Evolutionary conservation across 2,113 vertebrate genomes (phyloP), one percentile per base, ranked within the genome.

Genomic region (Phasianus colchicus): DNA sequence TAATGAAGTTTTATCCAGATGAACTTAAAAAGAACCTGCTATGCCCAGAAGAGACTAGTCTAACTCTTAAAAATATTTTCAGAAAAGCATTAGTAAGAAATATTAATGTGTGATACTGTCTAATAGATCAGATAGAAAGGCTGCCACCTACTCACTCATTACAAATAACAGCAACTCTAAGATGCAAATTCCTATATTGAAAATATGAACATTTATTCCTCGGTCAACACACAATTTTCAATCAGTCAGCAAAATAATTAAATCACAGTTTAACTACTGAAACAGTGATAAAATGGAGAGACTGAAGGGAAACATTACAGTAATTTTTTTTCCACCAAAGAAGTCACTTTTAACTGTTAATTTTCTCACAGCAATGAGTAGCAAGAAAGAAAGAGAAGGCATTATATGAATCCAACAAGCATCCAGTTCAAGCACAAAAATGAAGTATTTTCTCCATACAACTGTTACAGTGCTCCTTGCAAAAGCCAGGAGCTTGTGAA

Each of bases 91-190:
- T 52, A 86, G 21, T 9, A 73, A 60, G 40, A 76, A 25, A 15
- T 38, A 65, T 9, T 77, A 34, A 29, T 6, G 2, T 20, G 61
- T 11, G 25, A 89, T 43, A 48, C 5, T 57, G 24, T 45, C 19
- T 69, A 81, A 81, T 9, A 65, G 69, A 7, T 36, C 54, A 24
- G 65, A 83, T 32, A 16, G 45, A 40, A 73, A 54, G 16, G 38
- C 10, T 57, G 30, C 2, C 6, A 76, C 11, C 10, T 67, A 65
- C 17, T 71, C 38, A 30, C 0, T 0, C 8, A 42, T 19, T 42
- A 50, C 6, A 73, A 16, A 36, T 17, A 42, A 66, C 11, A 67
- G 17, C 0, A 16, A 6, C 17, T 32, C 15, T 36, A 69, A 47
- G 5, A 63, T 9, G 36, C 1, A 40, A 45, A 50, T 72, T 76